A percentile compares a stretch with the other conserved stretches of the same genome.
phyloP scores from a whole-genome alignment of 2,797 vertebrate species.

The Adrianichthys oophorus region DNA sequence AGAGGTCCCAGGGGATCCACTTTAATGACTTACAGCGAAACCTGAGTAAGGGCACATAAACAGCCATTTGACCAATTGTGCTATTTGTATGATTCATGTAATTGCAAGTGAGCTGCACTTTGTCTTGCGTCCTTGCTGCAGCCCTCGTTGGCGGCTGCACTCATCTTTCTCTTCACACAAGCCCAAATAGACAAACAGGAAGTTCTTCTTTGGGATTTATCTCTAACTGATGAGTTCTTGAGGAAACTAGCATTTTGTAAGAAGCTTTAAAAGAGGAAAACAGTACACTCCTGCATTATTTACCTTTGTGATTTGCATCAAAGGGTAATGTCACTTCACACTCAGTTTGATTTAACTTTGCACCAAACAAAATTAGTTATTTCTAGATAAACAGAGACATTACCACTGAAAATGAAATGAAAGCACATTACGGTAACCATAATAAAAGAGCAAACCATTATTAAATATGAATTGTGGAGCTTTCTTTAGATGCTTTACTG shows the following conservation, averaged over 20 bases:
- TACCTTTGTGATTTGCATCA: constrained; percentile 40
- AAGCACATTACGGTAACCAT: constrained; percentile 17
- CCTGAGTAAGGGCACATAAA: constrained; percentile 33
- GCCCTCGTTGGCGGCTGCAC: constrained; percentile 14
- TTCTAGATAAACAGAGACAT: constrained; percentile 38
- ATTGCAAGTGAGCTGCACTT: constrained; percentile 36
- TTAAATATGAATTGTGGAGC: constrained; percentile 5
- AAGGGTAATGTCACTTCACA: constrained; percentile 48
- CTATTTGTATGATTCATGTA: constrained; percentile 43
- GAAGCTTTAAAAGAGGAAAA: constrained; percentile 15
- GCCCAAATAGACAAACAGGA: constrained; percentile 1
- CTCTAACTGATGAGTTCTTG: constrained; percentile 24
- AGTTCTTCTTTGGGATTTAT: constrained; percentile 10
- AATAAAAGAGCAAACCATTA: constrained; percentile 28
- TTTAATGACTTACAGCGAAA: constrained; percentile 51
- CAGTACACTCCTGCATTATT: constrained; percentile 31
- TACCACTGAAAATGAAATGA: constrained; percentile 35
- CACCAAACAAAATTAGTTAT: constrained; percentile 52
- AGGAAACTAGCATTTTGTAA: constrained; percentile 41
- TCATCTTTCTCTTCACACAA: not conserved
- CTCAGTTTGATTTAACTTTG: constrained; percentile 41
- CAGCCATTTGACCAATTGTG: constrained; percentile 48
- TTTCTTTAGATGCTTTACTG: constrained; percentile 10
- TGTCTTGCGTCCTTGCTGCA: constrained; percentile 21
- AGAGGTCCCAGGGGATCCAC: constrained; percentile 33